Conservation (phyloP, 2,113 vertebrate species). For the Arothron firmamentum region DNA sequence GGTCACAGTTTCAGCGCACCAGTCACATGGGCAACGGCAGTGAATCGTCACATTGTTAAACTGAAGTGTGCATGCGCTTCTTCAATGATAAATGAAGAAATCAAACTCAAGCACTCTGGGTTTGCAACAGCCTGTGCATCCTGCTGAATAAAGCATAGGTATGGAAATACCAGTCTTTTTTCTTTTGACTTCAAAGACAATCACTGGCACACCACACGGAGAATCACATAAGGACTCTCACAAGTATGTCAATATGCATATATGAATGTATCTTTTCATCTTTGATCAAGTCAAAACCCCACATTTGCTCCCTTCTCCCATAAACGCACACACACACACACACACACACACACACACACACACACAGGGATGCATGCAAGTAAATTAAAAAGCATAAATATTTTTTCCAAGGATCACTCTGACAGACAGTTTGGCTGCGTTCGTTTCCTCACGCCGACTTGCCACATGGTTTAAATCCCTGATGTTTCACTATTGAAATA, state of each 20-base stretch:
- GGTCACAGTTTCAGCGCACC: conserved; percentile 39
- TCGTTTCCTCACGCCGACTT: not conserved
- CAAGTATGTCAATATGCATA: conserved; percentile 37
- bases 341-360: conserved; percentile 5
- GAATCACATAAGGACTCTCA: conserved; percentile 23
- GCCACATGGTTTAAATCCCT: conserved; percentile 33
- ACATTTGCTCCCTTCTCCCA: conserved; percentile 13
- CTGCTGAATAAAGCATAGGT: conserved; percentile 46
- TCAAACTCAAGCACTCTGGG: no score
- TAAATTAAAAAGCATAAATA: no score
- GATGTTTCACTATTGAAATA: conserved; percentile 40
- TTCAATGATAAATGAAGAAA: not conserved
- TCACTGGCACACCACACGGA: conserved; percentile 13
- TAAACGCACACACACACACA: conserved; percentile 2
- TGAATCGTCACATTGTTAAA: conserved; percentile 31
- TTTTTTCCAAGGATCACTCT: not conserved
- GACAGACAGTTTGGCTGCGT: not conserved
- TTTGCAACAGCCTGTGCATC: conserved; percentile 6
- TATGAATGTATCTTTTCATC: conserved; percentile 17
- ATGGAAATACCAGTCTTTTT: conserved; percentile 38
- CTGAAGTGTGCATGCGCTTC: not conserved
- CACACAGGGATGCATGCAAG: not conserved
- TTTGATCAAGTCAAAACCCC: conserved; percentile 38
- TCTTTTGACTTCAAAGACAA: conserved; percentile 55
- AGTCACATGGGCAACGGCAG: no score